A percentile compares a stretch with the other conserved stretches of the same genome.
phyloP scores from a whole-genome alignment of 1,140 invertebrate genomes.

The Drosophila kepulauana region DNA sequence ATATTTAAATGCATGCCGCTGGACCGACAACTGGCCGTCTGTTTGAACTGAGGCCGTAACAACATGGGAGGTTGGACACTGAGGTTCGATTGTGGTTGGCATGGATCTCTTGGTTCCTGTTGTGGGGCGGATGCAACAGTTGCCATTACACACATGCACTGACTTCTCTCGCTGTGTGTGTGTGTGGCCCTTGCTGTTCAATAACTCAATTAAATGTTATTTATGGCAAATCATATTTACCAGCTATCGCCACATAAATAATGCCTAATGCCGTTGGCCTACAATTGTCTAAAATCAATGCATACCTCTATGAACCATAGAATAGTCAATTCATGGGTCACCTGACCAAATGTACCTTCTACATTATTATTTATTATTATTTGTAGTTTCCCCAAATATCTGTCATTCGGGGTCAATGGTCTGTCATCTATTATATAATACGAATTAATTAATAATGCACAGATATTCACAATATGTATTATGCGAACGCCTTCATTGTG shows the following conservation, averaged over 20 bases:
- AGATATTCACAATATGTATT: slow-evolving; percentile 18
- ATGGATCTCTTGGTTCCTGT: slow-evolving; percentile 6
- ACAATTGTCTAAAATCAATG: slow-evolving; percentile 19
- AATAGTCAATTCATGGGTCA: not conserved
- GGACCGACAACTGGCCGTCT: slow-evolving; percentile 44
- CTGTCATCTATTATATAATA: slow-evolving; percentile 16
- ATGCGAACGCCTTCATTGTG: not conserved
- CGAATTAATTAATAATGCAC: slow-evolving; percentile 27
- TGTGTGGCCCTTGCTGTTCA: slow-evolving; percentile 32
- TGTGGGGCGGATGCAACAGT: slow-evolving; percentile 58
- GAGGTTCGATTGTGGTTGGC: slow-evolving; percentile 10
- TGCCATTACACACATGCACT: slow-evolving; percentile 30
- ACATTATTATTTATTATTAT: slow-evolving; percentile 45
- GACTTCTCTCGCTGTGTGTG: not conserved
- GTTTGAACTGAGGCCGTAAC: slow-evolving; percentile 18
- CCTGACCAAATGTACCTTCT: not conserved
- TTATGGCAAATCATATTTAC: slow-evolving; percentile 74
- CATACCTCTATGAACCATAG: not conserved
- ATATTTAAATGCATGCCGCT: slow-evolving; percentile 72
- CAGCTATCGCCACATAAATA: slow-evolving; percentile 34
- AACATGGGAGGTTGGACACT: not conserved
- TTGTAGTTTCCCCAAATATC: slow-evolving; percentile 45
- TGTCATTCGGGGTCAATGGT: slow-evolving; percentile 29
- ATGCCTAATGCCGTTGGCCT: slow-evolving; percentile 19
- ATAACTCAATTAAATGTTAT: slow-evolving; percentile 78